Percentiles rank a stretch among this genome's conserved stretches.
Evolutionary conservation across 2,113 vertebrate genomes (phyloP).

Genomic region (Callocephalon fimbriatum): DNA sequence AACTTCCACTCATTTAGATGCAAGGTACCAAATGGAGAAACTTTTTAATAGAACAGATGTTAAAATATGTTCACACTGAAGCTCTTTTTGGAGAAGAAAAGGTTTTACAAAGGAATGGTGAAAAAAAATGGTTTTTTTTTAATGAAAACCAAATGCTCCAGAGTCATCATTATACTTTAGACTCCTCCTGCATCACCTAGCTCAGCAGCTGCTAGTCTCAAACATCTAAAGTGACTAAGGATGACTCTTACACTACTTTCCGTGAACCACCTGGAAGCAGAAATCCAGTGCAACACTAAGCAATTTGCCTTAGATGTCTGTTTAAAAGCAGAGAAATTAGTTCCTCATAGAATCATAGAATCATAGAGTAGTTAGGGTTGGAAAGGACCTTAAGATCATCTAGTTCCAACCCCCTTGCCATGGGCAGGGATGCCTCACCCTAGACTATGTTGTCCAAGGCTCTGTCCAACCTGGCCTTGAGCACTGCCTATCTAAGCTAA

Average conservation of each 20-base stretch:
- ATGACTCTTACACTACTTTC: background rate
- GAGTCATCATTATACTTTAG: background rate
- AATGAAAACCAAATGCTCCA: background rate
- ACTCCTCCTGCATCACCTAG: background rate
- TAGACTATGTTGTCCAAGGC: background rate
- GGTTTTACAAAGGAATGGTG: background rate
- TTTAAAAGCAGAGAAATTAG: background rate
- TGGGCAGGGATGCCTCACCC: background rate
- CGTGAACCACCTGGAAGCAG: rapidly evolving
- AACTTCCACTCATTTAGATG: background rate
- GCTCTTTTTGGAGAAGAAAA: background rate
- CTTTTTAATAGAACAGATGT: background rate
- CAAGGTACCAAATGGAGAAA: background rate
- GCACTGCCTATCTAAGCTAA: background rate
- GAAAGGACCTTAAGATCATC: background rate
- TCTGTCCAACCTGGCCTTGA: background rate
- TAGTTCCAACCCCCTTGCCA: background rate
- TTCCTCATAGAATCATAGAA: background rate
- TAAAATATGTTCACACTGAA: background rate
- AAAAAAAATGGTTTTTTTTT: rapidly evolving
- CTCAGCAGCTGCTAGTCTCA: background rate
- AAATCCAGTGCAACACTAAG: background rate
- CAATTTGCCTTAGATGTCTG: background rate
- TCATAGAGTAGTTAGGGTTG: background rate
- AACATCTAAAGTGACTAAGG: background rate